These are phyloP conservation scores for Glandiceps talaboti DNA, from an alignment of 53 echinoderm and acorn worm species.

Conservation along the genomic window DNA sequence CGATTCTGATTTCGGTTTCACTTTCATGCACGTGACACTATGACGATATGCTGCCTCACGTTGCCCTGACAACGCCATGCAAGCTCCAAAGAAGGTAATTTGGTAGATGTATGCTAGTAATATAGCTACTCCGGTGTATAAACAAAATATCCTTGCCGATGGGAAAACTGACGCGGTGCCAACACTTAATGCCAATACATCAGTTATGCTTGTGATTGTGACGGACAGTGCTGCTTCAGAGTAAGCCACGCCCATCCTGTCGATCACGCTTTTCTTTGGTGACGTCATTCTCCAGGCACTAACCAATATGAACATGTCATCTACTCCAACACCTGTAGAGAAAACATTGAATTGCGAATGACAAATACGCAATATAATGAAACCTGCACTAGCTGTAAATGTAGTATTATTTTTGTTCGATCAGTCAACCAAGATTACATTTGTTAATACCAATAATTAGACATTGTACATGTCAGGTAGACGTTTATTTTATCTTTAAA, in stretches of 20 bases:
- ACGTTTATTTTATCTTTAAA: too few species aligned
- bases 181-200: slow-evolving; percentile 38
- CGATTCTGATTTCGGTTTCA: slow-evolving; percentile 33
- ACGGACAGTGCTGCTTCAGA: slow-evolving; percentile 9
- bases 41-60: slow-evolving; percentile 35
- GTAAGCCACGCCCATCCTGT: slow-evolving; percentile 40
- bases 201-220: slow-evolving; percentile 55
- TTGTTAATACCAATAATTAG: too few species aligned
- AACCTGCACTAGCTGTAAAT: too few species aligned
- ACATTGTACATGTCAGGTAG: too few species aligned
- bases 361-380: too few species aligned
- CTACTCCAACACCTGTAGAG: slow-evolving; percentile 61
- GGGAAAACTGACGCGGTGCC: slow-evolving; percentile 27
- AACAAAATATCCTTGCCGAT: slow-evolving; percentile 38
- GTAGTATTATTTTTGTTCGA: too few species aligned
- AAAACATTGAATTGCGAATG: too few species aligned
- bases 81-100: slow-evolving; percentile 52
- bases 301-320: slow-evolving; percentile 63
- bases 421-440: too few species aligned
- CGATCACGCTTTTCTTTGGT: slow-evolving; percentile 10
- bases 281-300: slow-evolving; percentile 39
- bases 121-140: slow-evolving; percentile 39
- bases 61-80: slow-evolving; percentile 37
- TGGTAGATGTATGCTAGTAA: slow-evolving; percentile 35
- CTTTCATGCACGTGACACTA: slow-evolving; percentile 41